A percentile compares a stretch with the other conserved stretches of the same genome.
Evolutionary conservation across 2,113 vertebrate species (phyloP).

Genomic region (Ictalurus punctatus): DNA sequence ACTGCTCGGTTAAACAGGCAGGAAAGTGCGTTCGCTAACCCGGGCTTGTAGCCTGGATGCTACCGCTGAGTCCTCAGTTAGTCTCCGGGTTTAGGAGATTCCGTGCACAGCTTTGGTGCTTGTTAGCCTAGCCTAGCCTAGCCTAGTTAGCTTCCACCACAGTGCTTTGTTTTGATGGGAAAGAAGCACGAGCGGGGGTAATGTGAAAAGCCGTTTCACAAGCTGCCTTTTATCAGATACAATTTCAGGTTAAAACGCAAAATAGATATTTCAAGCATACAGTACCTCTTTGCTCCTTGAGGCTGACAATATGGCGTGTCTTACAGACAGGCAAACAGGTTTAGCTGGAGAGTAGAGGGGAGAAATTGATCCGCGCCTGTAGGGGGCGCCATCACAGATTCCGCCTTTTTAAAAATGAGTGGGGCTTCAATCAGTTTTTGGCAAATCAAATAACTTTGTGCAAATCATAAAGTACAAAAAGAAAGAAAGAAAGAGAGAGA

Average conservation of each 20-base stretch:
- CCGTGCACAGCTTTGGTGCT: neutral
- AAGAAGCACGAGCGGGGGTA: neutral
- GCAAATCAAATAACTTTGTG: neutral
- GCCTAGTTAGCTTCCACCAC: neutral
- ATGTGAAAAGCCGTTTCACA: too few species aligned
- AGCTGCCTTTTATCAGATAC: neutral
- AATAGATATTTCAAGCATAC: constrained; percentile 13
- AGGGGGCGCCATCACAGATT: constrained; percentile 45
- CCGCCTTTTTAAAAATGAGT: neutral
- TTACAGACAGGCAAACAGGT: constrained; percentile 44
- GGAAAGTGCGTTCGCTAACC: neutral
- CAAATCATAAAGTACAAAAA: neutral
- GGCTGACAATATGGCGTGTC: constrained; percentile 62
- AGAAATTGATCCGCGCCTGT: constrained; percentile 37
- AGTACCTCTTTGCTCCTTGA: constrained; percentile 55
- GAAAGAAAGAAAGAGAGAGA: neutral
- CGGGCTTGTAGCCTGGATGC: neutral
- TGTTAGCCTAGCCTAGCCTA: neutral
- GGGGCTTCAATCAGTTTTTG: neutral
- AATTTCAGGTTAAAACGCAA: neutral
- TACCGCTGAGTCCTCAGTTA: neutral
- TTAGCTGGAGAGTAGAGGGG: constrained; percentile 39
- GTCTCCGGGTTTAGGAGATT: neutral
- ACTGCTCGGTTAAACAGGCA: neutral
- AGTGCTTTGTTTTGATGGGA: neutral